Evolutionary conservation across 2,888 invertebrate genomes (phyloP).

Genomic region (Agapostemon virescens): DNA sequence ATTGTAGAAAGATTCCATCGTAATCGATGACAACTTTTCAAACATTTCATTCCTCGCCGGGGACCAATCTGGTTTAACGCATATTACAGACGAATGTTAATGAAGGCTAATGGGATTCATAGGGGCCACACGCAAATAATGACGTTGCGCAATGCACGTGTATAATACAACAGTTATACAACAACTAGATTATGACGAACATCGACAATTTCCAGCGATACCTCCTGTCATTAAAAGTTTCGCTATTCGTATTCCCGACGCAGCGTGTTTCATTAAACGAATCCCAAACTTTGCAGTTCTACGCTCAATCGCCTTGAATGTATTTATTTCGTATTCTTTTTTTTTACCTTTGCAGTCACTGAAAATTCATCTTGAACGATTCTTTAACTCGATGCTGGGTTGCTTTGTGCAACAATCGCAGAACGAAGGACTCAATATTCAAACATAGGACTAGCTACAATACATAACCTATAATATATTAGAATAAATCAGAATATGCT

Average conservation of each 20-base stretch:
- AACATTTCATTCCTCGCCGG: slow-evolving; percentile 8
- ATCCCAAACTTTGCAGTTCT: neutral
- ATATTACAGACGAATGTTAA: slow-evolving; percentile 57
- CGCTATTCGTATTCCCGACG: neutral
- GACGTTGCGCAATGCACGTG: slow-evolving; percentile 47
- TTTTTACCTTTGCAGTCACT: neutral
- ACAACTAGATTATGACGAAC: slow-evolving; percentile 44
- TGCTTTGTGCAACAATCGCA: neutral
- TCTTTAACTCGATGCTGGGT: neutral
- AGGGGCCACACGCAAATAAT: slow-evolving; percentile 49
- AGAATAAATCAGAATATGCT: too few relatives aligned
- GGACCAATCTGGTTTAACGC: slow-evolving; percentile 39
- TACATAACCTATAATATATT: too few relatives aligned
- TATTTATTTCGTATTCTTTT: neutral
- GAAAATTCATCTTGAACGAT: neutral
- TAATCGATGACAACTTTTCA: neutral
- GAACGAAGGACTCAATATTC: neutral
- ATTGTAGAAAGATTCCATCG: neutral
- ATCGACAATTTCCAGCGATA: slow-evolving; percentile 34
- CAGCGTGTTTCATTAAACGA: neutral
- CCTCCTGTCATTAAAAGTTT: neutral
- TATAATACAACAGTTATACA: slow-evolving; percentile 41
- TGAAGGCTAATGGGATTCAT: slow-evolving; percentile 62
- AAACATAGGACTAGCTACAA: neutral
- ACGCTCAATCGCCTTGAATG: neutral